Conservation (phyloP, 2,888 invertebrate species). For the Philereme vetulata region DNA sequence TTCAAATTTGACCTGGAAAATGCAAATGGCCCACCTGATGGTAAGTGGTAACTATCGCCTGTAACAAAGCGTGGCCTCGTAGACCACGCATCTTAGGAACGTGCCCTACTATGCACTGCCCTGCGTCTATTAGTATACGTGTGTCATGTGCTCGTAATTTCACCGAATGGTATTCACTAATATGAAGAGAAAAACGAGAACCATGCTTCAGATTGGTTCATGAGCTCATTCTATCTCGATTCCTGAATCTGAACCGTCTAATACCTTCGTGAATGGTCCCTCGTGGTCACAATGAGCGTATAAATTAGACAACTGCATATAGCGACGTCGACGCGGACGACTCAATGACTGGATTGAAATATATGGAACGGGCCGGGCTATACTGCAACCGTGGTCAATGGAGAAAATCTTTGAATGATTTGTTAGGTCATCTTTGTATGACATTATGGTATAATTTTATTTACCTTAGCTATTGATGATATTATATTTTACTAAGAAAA, state of each 20-base stretch:
- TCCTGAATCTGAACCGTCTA: conserved; percentile 6
- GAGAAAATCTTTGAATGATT: conserved; percentile 31
- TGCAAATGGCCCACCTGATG: too few species aligned
- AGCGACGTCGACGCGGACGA: conserved; percentile 53
- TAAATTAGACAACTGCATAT: conserved; percentile 58
- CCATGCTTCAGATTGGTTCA: too few species aligned
- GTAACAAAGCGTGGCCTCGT: too few species aligned
- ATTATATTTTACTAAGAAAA: too few species aligned
- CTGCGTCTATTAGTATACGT: too few species aligned
- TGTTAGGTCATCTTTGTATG: conserved; percentile 24
- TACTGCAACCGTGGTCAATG: conserved; percentile 24
- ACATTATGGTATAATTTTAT: conserved; percentile 13
- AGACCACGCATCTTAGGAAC: too few species aligned
- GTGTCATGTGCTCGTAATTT: too few species aligned
- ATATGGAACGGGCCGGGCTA: conserved; percentile 21
- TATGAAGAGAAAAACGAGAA: too few species aligned
- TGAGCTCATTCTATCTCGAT: background rate
- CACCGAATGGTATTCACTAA: too few species aligned
- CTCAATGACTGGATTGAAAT: conserved; percentile 47
- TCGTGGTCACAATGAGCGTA: conserved; percentile 53
- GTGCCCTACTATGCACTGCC: too few species aligned
- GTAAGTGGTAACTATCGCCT: too few species aligned
- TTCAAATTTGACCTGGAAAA: too few species aligned
- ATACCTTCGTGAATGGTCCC: conserved; percentile 24
- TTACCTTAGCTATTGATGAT: background rate